Conservation (phyloP, 2,888 invertebrate species). For the Ligdia adustata region DNA sequence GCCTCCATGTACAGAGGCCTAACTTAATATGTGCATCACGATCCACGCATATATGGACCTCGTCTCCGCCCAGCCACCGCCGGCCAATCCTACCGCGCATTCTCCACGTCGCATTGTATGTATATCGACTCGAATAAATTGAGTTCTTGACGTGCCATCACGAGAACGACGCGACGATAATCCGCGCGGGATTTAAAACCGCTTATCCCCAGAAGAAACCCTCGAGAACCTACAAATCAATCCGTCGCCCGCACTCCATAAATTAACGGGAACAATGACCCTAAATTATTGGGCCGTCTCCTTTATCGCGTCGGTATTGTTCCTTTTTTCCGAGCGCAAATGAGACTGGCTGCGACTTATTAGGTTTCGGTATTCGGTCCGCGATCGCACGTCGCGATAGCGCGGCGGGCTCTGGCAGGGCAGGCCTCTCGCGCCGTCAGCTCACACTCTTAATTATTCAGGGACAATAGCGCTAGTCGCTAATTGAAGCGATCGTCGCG, state of each 20-base stretch:
- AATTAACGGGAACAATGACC: slow-evolving; percentile 83
- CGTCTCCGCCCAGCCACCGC: slow-evolving; percentile 65
- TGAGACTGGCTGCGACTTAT: slow-evolving; percentile 79
- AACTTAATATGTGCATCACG: slow-evolving; percentile 84
- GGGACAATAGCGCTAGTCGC: slow-evolving; percentile 63
- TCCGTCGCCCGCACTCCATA: slow-evolving; percentile 80
- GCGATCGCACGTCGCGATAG: slow-evolving; percentile 76
- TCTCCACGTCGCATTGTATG: slow-evolving; percentile 81
- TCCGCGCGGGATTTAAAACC: slow-evolving; percentile 30
- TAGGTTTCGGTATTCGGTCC: slow-evolving; percentile 76
- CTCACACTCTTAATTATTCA: slow-evolving; percentile 67
- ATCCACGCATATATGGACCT: slow-evolving; percentile 74
- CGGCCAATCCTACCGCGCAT: slow-evolving; percentile 79
- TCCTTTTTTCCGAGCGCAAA: slow-evolving; percentile 80
- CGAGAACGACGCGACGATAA: slow-evolving; percentile 44
- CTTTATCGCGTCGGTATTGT: slow-evolving; percentile 74
- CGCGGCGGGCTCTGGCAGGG: slow-evolving; percentile 40
- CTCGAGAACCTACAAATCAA: slow-evolving; percentile 78
- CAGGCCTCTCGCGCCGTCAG: slow-evolving; percentile 21
- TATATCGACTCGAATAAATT: slow-evolving; percentile 81
- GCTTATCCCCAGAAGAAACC: slow-evolving; percentile 54
- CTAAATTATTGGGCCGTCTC: slow-evolving; percentile 80
- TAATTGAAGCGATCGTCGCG: slow-evolving; percentile 49
- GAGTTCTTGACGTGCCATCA: slow-evolving; percentile 64
- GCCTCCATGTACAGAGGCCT: slow-evolving; percentile 75